phyloP scores from a whole-genome alignment of 2,113 vertebrate species.

The Mionectes macconnelli region DNA sequence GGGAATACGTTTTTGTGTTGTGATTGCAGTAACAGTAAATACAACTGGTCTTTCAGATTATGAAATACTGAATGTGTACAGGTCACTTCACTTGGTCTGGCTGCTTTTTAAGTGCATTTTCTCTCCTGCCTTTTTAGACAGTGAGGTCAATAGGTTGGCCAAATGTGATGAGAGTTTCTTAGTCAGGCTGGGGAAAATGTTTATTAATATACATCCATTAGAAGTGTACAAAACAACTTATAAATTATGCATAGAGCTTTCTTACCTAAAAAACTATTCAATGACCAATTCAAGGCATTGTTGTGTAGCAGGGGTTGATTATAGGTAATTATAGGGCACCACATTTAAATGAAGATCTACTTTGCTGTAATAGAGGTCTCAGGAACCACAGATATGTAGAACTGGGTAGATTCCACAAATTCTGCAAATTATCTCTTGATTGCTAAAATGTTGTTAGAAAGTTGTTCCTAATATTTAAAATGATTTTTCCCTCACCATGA shows the following conservation, averaged over 20 bases:
- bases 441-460: neutral
- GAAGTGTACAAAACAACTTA: neutral
- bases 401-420: neutral
- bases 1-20: constrained; percentile 1
- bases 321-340: neutral
- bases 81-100: neutral
- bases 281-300: neutral
- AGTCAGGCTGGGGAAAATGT: neutral
- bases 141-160: neutral
- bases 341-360: neutral
- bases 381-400: neutral
- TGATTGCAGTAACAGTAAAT: constrained; percentile 20
- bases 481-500: neutral
- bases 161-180: neutral
- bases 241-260: neutral
- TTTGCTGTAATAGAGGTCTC: neutral
- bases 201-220: neutral
- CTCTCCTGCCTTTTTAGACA: neutral
- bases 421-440: neutral
- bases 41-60: neutral
- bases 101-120: neutral
- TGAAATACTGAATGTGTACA: neutral
- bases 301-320: neutral
- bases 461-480: neutral
- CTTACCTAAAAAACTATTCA: neutral